Base-by-base conservation (phyloP, 1,140 invertebrate genomes). In the Drosophila rufa region DNA sequence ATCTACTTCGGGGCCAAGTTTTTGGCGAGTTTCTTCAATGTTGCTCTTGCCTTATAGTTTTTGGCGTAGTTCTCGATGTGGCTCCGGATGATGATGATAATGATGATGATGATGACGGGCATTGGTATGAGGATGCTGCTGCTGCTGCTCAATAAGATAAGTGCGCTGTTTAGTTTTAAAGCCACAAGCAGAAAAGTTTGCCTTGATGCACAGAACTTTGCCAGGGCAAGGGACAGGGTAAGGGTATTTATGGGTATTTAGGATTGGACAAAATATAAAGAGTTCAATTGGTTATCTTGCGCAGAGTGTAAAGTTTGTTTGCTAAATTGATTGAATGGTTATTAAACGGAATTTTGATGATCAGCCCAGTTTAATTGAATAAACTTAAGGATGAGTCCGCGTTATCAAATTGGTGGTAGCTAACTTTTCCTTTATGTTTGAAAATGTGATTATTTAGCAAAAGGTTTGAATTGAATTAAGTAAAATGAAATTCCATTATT, bases 91-190 rank as follows among this genome's bases (percentile, higher is more conserved):
- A 76, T 58, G 62, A 60, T 59, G 38, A 67, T 57, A 64, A 77
- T 77, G 74, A 75, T 38, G 60, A 64, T 67, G 67, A 68, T 68
- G 64, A 70, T 70, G 64, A 43, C 27, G 43, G 53, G 53, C n/a
- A 75, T 62, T 38, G 70, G 42, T 43, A 56, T 56, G 66, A 65
- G 61, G 79, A 59, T 74, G 45, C 60, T 68, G 55, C 58, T 65
- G 55, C 58, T 79, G 76, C 80, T 82, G 79, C 66, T 87, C 83
- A 79, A 86, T 86, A 83, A 77, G 84, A 89, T 86, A 86, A 89
- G 83, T 86, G 84, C 84, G 80, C 84, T 86, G 84, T 86, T 86
- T 80, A 86, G 83, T 83, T 89, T 86, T 83, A 83, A 83, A 86
- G 80, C 83, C 84, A 89, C 80, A 89, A 77, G 84, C 83, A 76